phyloP scores from a whole-genome alignment of 2,797 vertebrate species.

The Cryptoprocta ferox region DNA sequence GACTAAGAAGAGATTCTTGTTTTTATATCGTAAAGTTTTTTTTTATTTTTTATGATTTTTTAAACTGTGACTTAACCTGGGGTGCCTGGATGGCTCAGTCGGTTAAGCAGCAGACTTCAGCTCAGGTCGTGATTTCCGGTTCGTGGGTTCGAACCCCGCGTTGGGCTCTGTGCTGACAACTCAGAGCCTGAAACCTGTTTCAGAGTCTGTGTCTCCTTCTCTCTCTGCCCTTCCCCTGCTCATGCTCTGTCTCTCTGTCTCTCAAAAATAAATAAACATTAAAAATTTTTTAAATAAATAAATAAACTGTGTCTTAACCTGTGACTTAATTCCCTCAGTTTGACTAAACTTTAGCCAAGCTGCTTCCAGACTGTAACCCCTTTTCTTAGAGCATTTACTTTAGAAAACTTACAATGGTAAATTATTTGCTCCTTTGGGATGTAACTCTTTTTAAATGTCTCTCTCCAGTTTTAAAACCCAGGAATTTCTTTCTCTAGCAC shows the following conservation, averaged over 20 bases:
- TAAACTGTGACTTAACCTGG: background rate
- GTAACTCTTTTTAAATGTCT: background rate
- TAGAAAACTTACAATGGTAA: background rate
- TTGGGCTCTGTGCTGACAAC: too few relatives aligned
- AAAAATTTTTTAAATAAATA: too few relatives aligned
- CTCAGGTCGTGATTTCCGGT: too few relatives aligned
- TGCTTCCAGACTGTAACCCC: background rate
- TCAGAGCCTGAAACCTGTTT: too few relatives aligned
- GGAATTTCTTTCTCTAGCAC: background rate
- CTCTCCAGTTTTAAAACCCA: background rate
- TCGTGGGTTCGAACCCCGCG: too few relatives aligned
- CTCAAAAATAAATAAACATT: too few relatives aligned
- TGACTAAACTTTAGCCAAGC: background rate
- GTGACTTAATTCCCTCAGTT: background rate
- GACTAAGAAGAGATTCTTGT: background rate
- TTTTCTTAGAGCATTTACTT: background rate
- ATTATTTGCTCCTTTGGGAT: background rate
- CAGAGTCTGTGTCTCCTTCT: too few relatives aligned
- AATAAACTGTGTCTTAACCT: too few relatives aligned
- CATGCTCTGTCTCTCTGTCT: too few relatives aligned
- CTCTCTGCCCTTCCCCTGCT: too few relatives aligned
- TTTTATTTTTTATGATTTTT: background rate
- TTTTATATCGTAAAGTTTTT: background rate
- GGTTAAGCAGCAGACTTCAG: too few relatives aligned
- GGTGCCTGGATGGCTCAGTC: too few relatives aligned